Conservation (phyloP, 2,888 invertebrate species). For the Aphodius granarius region DNA sequence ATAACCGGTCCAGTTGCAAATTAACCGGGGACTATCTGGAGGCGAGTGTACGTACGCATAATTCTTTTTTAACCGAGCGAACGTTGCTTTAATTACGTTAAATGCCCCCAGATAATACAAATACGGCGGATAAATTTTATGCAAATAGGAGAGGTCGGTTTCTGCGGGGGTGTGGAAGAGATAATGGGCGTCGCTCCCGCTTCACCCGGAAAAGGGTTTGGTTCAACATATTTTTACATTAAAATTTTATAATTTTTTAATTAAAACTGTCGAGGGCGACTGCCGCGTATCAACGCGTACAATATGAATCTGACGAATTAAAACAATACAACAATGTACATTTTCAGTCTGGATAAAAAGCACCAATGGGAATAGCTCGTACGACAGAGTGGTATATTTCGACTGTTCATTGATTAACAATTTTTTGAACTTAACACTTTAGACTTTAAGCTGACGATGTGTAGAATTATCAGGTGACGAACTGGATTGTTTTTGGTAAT, state of each 20-base stretch:
- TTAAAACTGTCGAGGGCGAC: not conserved
- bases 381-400: not conserved
- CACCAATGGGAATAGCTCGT: not conserved
- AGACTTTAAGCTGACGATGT: too few relatives aligned
- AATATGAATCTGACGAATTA: not conserved
- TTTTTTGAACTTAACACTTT: too few relatives aligned
- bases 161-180: not conserved
- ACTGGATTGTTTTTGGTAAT: too few relatives aligned
- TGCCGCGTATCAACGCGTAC: not conserved
- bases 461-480: too few relatives aligned
- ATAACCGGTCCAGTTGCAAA: not conserved
- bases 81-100: conserved; percentile 12
- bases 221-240: conserved; percentile 10
- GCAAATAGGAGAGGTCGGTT: conserved; percentile 1
- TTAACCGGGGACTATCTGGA: not conserved
- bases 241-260: conserved; percentile 15
- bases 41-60: not conserved
- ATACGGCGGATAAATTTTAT: conserved; percentile 13
- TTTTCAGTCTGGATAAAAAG: not conserved
- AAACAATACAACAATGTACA: not conserved
- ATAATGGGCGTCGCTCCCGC: conserved; percentile 2
- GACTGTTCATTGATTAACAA: not conserved
- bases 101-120: conserved; percentile 10
- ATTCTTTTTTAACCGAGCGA: conserved; percentile 3
- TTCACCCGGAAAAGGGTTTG: conserved; percentile 4